Percentiles rank a stretch among this genome's conserved stretches.
Conservation (phyloP, 1,140 invertebrate species). For the Micrasema longulum region DNA sequence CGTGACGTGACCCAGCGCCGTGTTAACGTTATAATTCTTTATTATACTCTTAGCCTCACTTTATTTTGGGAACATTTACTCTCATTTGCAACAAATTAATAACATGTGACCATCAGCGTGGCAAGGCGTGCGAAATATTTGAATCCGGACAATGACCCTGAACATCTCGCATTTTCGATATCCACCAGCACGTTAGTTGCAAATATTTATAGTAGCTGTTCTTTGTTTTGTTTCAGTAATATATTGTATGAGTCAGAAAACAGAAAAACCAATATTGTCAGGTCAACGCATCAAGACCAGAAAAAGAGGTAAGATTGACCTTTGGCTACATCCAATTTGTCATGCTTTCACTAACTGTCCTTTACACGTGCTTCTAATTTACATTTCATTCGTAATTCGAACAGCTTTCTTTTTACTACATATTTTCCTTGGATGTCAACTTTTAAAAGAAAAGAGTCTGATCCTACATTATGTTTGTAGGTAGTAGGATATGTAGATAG, state of each 20-base stretch:
- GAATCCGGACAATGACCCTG: constrained; percentile 45
- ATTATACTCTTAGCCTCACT: neutral
- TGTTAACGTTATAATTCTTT: neutral
- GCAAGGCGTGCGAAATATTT: constrained; percentile 38
- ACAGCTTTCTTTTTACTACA: too few relatives aligned
- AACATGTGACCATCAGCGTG: constrained; percentile 33
- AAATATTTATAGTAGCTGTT: constrained; percentile 48
- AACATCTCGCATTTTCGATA: constrained; percentile 25
- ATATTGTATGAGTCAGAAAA: constrained; percentile 99
- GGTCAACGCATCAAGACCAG: constrained; percentile 99
- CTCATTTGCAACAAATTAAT: neutral
- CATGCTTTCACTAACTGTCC: constrained; percentile 18
- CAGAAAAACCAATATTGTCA: constrained; percentile 99
- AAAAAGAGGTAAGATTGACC: constrained; percentile 89
- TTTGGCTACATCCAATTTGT: constrained; percentile 21
- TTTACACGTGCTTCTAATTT: constrained; percentile 6
- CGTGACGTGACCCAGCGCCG: constrained; percentile 1
- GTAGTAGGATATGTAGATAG: too few relatives aligned
- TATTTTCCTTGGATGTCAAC: too few relatives aligned
- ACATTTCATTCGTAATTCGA: neutral
- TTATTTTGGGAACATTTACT: neutral
- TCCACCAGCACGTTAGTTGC: too few relatives aligned
- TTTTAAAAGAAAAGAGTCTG: too few relatives aligned
- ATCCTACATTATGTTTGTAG: too few relatives aligned
- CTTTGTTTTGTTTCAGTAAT: constrained; percentile 79